These are phyloP conservation scores for Akabosia matsudoensis DNA, from an alignment of 1,140 invertebrate species.

Conservation along the genomic window DNA sequence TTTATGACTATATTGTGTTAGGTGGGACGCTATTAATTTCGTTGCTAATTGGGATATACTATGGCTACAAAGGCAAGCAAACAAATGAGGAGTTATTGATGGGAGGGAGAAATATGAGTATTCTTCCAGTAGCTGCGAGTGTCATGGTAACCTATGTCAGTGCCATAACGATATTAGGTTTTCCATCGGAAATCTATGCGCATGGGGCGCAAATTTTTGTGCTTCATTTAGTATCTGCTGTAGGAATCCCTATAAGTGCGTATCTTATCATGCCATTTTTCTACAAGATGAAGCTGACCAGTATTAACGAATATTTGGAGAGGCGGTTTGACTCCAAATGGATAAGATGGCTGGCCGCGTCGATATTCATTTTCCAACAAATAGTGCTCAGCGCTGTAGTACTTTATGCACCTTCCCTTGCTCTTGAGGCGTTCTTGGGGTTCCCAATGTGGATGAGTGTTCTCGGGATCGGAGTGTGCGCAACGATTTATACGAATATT, in stretches of 20 bases:
- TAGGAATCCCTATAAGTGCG: constrained; percentile 39
- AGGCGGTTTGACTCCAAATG: constrained; percentile 39
- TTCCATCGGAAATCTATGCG: constrained; percentile 29
- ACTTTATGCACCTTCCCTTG: constrained; percentile 40
- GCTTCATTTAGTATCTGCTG: constrained; percentile 30
- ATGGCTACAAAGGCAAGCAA: constrained; percentile 24
- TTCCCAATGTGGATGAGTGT: constrained; percentile 41
- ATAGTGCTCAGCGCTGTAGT: constrained; percentile 15
- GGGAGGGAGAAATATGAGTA: constrained; percentile 41
- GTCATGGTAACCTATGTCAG: constrained; percentile 42
- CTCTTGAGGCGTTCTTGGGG: constrained; percentile 40
- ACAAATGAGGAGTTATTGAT: constrained; percentile 42
- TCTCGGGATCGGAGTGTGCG: constrained; percentile 38
- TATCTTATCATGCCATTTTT: constrained; percentile 44
- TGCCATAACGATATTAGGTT: constrained; percentile 43
- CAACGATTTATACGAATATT: constrained; percentile 43
- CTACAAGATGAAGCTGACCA: constrained; percentile 46
- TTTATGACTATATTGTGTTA: constrained; percentile 16
- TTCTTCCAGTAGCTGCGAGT: constrained; percentile 39
- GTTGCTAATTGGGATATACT: constrained; percentile 20
- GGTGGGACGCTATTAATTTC: constrained; percentile 4
- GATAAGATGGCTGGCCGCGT: constrained; percentile 33
- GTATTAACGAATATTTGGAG: constrained; percentile 46
- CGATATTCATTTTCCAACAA: constrained; percentile 42
- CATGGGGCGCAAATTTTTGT: constrained; percentile 39